Evolutionary conservation across 2,888 invertebrate genomes (phyloP).

Genomic region (Mimas tiliae): DNA sequence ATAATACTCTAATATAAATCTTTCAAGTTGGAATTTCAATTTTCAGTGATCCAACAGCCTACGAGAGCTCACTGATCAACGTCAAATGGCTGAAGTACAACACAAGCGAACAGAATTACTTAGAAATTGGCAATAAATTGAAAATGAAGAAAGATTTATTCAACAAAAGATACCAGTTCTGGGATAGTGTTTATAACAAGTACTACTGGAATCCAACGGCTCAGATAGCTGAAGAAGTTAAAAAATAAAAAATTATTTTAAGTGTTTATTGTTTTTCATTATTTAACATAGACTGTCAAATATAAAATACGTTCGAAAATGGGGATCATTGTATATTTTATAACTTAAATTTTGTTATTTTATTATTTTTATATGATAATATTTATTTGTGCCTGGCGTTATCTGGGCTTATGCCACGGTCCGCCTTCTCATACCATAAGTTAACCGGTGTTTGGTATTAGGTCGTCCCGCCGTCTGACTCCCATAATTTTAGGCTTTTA

Average conservation of each 20-base stretch:
- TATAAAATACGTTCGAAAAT: background rate
- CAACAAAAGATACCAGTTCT: conserved; percentile 58
- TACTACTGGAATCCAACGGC: conserved; percentile 67
- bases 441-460: too few relatives aligned
- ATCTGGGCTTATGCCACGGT: too few relatives aligned
- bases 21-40: conserved; percentile 26
- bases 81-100: conserved; percentile 66
- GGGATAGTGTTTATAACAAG: conserved; percentile 68
- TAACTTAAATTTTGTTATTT: too few relatives aligned
- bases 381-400: too few relatives aligned
- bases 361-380: too few relatives aligned
- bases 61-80: conserved; percentile 60
- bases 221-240: conserved; percentile 28
- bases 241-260: conserved; percentile 22
- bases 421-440: too few relatives aligned
- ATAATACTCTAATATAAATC: conserved; percentile 12
- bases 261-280: background rate
- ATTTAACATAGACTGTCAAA: too few relatives aligned
- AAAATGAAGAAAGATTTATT: conserved; percentile 60
- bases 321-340: too few relatives aligned
- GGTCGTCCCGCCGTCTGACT: too few relatives aligned
- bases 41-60: conserved; percentile 74
- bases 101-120: conserved; percentile 57
- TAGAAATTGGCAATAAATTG: conserved; percentile 61
- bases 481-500: too few relatives aligned